Percentiles rank a stretch among this genome's conserved stretches.
These are phyloP conservation scores for Cotesia vestalis DNA, from an alignment of 1,140 invertebrate genomes.

Conservation along the genomic window DNA sequence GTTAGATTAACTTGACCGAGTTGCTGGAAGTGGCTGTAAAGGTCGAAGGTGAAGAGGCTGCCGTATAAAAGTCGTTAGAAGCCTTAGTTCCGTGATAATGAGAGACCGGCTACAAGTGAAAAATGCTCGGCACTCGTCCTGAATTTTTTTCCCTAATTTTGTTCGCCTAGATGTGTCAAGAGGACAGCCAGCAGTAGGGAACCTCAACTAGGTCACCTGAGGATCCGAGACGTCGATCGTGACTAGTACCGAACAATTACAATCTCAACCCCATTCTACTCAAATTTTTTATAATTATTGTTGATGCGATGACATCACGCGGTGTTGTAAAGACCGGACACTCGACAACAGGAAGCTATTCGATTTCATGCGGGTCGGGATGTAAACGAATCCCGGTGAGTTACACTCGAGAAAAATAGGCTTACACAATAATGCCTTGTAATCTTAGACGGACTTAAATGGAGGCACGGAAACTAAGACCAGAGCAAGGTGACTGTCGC, in stretches of 20 bases:
- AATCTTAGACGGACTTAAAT: conserved; percentile 63
- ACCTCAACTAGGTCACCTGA: conserved; percentile 26
- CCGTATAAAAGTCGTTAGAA: conserved; percentile 17
- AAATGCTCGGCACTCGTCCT: conserved; percentile 26
- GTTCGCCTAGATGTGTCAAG: not conserved
- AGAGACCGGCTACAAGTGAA: conserved; percentile 11
- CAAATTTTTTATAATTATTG: no score
- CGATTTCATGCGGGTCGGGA: no score
- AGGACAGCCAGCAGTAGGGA: not conserved
- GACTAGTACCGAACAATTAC: no score
- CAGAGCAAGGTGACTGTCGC: no score
- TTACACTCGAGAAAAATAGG: no score
- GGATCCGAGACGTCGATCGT: conserved; percentile 1
- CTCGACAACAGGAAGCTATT: no score
- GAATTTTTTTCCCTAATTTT: conserved; percentile 23
- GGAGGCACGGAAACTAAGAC: not conserved
- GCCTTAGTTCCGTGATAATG: not conserved
- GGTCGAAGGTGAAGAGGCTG: conserved; percentile 5
- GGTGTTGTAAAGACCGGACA: no score
- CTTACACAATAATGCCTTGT: conserved; percentile 48
- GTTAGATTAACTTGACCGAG: no score
- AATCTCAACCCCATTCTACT: no score
- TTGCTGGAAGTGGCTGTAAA: not conserved
- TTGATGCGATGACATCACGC: no score
- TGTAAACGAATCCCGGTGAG: no score